phyloP scores from a whole-genome alignment of 2,113 vertebrate genomes.

The Mesitornis unicolor region DNA sequence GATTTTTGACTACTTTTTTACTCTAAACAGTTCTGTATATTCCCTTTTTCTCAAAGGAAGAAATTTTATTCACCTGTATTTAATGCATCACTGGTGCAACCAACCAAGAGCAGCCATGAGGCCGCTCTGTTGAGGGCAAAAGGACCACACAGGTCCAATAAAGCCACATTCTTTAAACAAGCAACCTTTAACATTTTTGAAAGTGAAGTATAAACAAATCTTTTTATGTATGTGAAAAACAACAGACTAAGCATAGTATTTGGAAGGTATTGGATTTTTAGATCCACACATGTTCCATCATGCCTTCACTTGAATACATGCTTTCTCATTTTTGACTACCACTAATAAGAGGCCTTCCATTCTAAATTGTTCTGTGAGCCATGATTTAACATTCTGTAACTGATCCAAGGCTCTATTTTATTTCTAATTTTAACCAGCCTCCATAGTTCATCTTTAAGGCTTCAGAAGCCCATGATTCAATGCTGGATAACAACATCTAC shows the following conservation, averaged over 20 bases:
- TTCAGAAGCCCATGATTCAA: neutral
- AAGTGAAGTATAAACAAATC: neutral
- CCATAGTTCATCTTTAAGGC: neutral
- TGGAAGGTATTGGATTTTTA: neutral
- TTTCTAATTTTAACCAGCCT: neutral
- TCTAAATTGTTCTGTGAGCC: neutral
- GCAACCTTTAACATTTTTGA: neutral
- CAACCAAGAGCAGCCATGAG: neutral
- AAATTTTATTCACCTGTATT: neutral
- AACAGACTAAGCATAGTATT: neutral
- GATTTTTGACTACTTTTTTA: neutral
- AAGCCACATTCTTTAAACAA: neutral
- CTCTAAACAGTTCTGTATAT: neutral
- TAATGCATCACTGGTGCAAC: accelerated
- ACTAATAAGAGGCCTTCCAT: neutral
- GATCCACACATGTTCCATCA: neutral
- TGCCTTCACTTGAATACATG: neutral
- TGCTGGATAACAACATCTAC: neutral
- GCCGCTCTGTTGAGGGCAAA: neutral
- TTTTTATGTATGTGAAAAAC: neutral
- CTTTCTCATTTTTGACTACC: neutral
- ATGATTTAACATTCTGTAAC: neutral
- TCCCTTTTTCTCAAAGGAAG: neutral
- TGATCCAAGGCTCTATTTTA: neutral
- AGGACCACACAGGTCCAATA: neutral